Conservation (phyloP, 2,888 invertebrate species). For the Alviniconcha strummeri region DNA sequence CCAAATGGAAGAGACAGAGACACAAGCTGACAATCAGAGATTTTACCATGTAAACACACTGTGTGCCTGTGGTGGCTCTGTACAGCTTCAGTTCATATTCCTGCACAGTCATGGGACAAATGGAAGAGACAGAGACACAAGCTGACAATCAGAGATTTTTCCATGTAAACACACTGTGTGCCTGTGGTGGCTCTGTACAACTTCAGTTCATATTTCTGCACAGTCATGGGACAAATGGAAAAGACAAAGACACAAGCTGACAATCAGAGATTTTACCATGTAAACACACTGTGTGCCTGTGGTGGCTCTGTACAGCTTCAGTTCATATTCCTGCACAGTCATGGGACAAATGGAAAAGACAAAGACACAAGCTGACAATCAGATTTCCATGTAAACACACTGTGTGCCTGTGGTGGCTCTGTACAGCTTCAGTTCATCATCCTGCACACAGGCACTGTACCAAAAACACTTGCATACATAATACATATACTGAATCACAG, state of each 20-base stretch:
- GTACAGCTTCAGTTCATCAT: constrained; percentile 88
- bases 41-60: constrained; percentile 90
- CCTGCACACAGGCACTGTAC: constrained; percentile 75
- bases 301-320: constrained; percentile 86
- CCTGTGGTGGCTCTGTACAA: no score
- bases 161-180: no score
- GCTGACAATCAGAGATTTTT: constrained; percentile 65
- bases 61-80: constrained; percentile 88
- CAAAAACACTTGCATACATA: no score
- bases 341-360: no score
- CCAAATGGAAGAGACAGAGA: no score
- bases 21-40: no score
- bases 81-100: constrained; percentile 89
- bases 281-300: constrained; percentile 91
- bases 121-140: no score
- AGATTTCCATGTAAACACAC: constrained; percentile 87
- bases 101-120: constrained; percentile 73
- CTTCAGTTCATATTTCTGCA: no score
- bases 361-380: no score
- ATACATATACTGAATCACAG: no score
- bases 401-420: constrained; percentile 89
- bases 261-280: constrained; percentile 80
- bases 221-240: no score
- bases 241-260: no score
- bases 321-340: constrained; percentile 82